phyloP scores from a whole-genome alignment of 2,888 invertebrate species.

The Clepsis dumicolana region DNA sequence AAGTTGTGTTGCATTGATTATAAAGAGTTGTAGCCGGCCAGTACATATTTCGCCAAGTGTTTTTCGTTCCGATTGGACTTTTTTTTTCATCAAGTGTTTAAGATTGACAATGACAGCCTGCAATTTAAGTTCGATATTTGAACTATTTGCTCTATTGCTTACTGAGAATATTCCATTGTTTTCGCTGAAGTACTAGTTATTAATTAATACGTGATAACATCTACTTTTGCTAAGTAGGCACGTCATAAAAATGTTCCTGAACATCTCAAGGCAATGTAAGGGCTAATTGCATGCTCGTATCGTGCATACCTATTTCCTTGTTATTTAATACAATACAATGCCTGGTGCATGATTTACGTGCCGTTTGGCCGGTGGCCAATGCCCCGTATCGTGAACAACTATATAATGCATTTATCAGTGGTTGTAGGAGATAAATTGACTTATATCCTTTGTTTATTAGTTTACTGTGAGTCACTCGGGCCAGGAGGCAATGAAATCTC shows the following conservation, averaged over 20 bases:
- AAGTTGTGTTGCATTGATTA: constrained; percentile 45
- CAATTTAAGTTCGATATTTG: constrained; percentile 37
- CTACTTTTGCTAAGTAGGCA: constrained; percentile 53
- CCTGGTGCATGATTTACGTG: constrained; percentile 53
- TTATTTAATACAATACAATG: constrained; percentile 52
- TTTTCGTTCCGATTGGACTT: constrained; percentile 28
- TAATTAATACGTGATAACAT: constrained; percentile 56
- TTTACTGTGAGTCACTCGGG: constrained; percentile 51
- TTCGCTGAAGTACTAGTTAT: constrained; percentile 50
- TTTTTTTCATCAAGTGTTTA: constrained; percentile 23
- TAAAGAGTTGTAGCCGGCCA: constrained; percentile 32
- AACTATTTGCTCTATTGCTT: constrained; percentile 11
- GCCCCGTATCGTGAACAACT: constrained; percentile 58
- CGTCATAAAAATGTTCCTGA: constrained; percentile 54
- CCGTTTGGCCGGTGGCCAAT: constrained; percentile 65
- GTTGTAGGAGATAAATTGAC: constrained; percentile 54
- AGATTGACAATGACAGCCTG: constrained; percentile 35
- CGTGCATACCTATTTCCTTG: constrained; percentile 55
- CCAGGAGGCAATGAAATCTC: constrained; percentile 45
- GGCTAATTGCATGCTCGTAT: constrained; percentile 47
- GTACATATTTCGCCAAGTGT: constrained; percentile 33
- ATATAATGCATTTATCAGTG: constrained; percentile 49
- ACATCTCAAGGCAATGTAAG: constrained; percentile 67
- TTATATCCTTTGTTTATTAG: constrained; percentile 53
- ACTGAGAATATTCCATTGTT: constrained; percentile 49